Percentiles rank a stretch among this genome's conserved stretches.
These are phyloP conservation scores for Archocentrus centrarchus DNA, from an alignment of 2,113 vertebrate genomes.

Conservation along the genomic window DNA sequence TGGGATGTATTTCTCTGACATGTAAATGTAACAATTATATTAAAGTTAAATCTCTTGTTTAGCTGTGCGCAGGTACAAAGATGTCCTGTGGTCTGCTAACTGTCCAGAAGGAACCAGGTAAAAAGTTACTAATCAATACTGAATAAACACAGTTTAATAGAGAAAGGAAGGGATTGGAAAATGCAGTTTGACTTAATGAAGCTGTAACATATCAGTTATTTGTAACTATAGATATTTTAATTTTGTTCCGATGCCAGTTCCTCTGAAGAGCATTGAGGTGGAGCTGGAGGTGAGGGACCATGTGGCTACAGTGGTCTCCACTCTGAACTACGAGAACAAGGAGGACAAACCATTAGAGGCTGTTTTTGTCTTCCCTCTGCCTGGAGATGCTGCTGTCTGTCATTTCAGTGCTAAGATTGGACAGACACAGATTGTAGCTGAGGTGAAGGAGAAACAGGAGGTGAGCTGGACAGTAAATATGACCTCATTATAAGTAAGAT, in stretches of 20 bases:
- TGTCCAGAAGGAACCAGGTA: background rate
- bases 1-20: background rate
- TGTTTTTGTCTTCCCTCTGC: background rate
- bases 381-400: background rate
- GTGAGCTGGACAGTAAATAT: background rate
- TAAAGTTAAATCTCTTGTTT: background rate
- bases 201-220: too few species aligned
- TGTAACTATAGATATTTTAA: background rate
- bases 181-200: too few species aligned
- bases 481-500: background rate
- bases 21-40: background rate
- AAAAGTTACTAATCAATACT: background rate
- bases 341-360: background rate
- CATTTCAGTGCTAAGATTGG: background rate
- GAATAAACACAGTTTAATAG: background rate
- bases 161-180: too few species aligned
- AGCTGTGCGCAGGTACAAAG: background rate
- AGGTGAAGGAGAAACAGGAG: background rate
- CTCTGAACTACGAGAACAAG: background rate
- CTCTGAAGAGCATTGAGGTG: slow-evolving; percentile 84
- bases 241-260: slow-evolving; percentile 72
- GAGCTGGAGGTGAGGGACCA: slow-evolving; percentile 81
- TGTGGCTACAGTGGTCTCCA: slow-evolving; percentile 74
- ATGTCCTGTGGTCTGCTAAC: background rate
- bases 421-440: background rate